A percentile compares a stretch with the other conserved stretches of the same genome.
Conservation (phyloP, 2,888 invertebrate species). For the Patella caerulea region DNA sequence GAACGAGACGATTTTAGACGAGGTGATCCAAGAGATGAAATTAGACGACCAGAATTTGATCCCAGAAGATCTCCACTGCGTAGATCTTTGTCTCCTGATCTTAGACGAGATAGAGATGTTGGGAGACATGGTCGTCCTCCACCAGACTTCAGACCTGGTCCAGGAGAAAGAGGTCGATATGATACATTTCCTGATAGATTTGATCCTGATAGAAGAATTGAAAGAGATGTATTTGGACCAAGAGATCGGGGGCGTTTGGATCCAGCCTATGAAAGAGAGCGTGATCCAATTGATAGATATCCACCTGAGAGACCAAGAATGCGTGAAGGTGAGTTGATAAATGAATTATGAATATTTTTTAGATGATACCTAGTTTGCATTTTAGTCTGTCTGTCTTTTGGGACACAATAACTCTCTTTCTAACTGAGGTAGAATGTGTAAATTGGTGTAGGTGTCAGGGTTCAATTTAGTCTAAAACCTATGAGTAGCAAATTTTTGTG, state of each 20-base stretch:
- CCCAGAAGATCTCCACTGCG: neutral
- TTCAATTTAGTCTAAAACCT: too few relatives aligned
- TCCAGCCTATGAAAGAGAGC: neutral
- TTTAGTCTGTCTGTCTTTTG: too few relatives aligned
- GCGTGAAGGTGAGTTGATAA: neutral
- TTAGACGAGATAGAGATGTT: neutral
- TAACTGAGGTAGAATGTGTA: too few relatives aligned
- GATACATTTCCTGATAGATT: neutral
- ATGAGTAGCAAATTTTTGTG: too few relatives aligned
- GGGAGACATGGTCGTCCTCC: neutral
- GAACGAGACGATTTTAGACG: constrained; percentile 24
- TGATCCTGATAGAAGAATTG: neutral
- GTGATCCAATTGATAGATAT: neutral
- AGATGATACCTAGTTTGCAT: too few relatives aligned
- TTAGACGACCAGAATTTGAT: constrained; percentile 5
- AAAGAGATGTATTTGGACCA: constrained; percentile 4
- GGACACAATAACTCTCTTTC: too few relatives aligned
- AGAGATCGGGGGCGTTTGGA: neutral
- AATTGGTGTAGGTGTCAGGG: too few relatives aligned
- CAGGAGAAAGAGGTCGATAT: neutral
- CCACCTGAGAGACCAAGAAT: neutral
- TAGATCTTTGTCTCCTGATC: neutral
- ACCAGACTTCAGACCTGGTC: neutral
- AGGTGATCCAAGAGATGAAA: constrained; percentile 24
- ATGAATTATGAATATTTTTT: neutral